A percentile compares a stretch with the other conserved stretches of the same genome.
Evolutionary conservation across 2,888 invertebrate genomes (phyloP).

Genomic region (Trichogramma dendrolimi): DNA sequence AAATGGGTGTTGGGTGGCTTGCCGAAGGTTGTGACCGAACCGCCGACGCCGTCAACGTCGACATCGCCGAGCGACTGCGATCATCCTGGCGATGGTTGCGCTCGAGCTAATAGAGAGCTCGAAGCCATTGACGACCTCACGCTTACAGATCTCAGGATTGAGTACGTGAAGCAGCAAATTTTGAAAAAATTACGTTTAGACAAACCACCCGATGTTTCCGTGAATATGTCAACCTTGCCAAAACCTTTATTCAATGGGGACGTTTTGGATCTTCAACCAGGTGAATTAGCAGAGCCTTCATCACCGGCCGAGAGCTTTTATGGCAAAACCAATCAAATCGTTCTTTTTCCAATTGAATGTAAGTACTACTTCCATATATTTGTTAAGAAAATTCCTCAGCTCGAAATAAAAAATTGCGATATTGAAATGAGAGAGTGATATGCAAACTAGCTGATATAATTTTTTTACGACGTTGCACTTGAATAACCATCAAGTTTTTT

Average conservation of each 20-base stretch:
- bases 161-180: conserved; percentile 81
- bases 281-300: conserved; percentile 58
- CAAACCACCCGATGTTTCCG: conserved; percentile 66
- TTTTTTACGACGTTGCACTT: no score
- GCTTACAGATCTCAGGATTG: conserved; percentile 68
- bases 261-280: conserved; percentile 56
- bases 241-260: conserved; percentile 73
- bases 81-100: conserved; percentile 38
- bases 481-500: no score
- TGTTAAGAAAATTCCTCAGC: no score
- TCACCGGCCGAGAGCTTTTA: conserved; percentile 71
- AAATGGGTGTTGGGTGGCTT: not conserved
- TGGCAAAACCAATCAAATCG: conserved; percentile 78
- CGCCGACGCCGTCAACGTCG: not conserved
- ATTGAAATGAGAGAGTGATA: no score
- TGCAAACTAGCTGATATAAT: no score
- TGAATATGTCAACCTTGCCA: conserved; percentile 64
- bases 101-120: conserved; percentile 37
- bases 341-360: conserved; percentile 78
- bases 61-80: conserved; percentile 14
- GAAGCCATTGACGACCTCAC: conserved; percentile 42
- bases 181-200: conserved; percentile 73
- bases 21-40: not conserved
- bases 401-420: no score
- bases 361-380: conserved; percentile 9